These are phyloP conservation scores for Chondrosia reniformis DNA, from an alignment of 37 sponge, comb jelly and placozoan genomes.

Conservation along the genomic window DNA sequence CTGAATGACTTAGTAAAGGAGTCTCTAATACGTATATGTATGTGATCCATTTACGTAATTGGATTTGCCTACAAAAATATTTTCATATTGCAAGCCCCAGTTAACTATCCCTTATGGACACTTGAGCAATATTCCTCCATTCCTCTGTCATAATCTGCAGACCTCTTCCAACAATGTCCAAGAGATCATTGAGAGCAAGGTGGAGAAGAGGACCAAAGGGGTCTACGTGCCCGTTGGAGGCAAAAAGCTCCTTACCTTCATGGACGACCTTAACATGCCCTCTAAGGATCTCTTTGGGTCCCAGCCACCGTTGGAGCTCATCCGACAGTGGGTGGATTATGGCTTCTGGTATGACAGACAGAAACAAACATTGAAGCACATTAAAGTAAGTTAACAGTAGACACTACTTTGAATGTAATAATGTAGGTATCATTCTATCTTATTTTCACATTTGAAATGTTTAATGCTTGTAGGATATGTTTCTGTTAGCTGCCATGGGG, in stretches of 20 bases:
- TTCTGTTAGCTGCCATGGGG: slow-evolving; percentile 96
- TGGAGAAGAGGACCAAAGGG: slow-evolving; percentile 98
- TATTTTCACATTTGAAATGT: neutral
- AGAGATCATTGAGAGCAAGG: slow-evolving; percentile 98
- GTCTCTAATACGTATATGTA: too few species aligned
- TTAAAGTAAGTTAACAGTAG: slow-evolving; percentile 59
- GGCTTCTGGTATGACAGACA: slow-evolving; percentile 96
- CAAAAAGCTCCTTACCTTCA: slow-evolving; percentile 91
- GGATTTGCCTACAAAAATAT: too few species aligned
- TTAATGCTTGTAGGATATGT: slow-evolving; percentile 78
- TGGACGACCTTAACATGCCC: slow-evolving; percentile 99
- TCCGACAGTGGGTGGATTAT: slow-evolving; percentile 97
- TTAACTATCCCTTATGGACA: too few species aligned
- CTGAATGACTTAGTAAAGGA: too few species aligned
- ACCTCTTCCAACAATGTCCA: slow-evolving; percentile 97
- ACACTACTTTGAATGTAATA: neutral
- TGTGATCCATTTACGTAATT: too few species aligned
- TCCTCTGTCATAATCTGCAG: slow-evolving; percentile 29
- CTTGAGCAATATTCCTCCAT: too few species aligned
- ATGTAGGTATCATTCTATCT: neutral
- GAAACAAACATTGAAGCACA: slow-evolving; percentile 84
- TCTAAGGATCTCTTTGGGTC: slow-evolving; percentile 96
- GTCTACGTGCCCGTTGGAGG: slow-evolving; percentile 97
- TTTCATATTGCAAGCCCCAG: too few species aligned
- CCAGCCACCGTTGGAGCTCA: slow-evolving; percentile 97